Conservation (phyloP, 2,888 invertebrate species). For the Euzetes globulus region DNA sequence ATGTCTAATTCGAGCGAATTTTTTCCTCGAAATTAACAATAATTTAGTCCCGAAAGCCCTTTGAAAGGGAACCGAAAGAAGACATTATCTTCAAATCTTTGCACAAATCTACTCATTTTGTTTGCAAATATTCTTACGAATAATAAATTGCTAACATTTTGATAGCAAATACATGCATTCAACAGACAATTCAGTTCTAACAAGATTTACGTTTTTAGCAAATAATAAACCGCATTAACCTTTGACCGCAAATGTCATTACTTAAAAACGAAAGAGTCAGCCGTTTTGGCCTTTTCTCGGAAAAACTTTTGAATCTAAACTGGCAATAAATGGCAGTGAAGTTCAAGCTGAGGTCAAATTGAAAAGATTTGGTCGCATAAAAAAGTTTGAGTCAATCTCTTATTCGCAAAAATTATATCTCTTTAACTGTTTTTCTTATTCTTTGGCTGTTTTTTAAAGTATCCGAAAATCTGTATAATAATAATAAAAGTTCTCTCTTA, state of each 20-base stretch:
- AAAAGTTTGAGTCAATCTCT: background rate
- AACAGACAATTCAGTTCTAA: background rate
- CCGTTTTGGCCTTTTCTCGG: background rate
- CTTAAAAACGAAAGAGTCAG: background rate
- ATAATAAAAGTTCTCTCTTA: constrained; percentile 1
- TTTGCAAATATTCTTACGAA: background rate
- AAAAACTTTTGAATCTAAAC: background rate
- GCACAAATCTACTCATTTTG: background rate
- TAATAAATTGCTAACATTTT: background rate
- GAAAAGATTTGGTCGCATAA: constrained; percentile 5
- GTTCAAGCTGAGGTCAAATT: background rate
- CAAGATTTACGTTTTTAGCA: background rate
- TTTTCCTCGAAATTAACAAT: background rate
- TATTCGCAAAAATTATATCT: background rate
- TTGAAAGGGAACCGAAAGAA: background rate
- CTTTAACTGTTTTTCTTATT: background rate
- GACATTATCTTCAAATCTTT: background rate
- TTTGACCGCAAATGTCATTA: background rate
- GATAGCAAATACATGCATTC: background rate
- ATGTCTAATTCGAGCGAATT: background rate
- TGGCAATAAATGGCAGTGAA: background rate
- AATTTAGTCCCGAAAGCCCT: background rate
- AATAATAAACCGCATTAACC: background rate
- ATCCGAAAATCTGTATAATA: background rate
- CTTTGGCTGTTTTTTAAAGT: background rate